These are phyloP conservation scores for Terrapene triunguis DNA, from an alignment of 2,113 vertebrate species.

Conservation along the genomic window DNA sequence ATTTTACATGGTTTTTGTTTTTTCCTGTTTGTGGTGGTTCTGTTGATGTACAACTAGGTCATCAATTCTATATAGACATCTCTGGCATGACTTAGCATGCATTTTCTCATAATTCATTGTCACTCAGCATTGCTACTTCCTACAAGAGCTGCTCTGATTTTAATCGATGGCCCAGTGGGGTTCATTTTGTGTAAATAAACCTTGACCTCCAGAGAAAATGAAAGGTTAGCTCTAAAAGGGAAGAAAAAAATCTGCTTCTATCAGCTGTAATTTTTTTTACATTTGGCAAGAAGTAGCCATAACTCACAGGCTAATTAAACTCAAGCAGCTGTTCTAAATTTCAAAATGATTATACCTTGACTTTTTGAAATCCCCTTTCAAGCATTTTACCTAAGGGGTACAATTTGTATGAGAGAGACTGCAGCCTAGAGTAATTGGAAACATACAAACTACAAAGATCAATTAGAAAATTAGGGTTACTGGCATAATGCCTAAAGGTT, in stretches of 20 bases:
- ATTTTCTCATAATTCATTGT: not conserved
- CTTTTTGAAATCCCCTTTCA: conserved; percentile 73
- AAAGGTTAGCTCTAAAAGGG: not conserved
- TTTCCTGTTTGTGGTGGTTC: not conserved
- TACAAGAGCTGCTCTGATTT: not conserved
- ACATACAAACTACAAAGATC: conserved; percentile 73
- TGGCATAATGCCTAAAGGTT: conserved; percentile 67
- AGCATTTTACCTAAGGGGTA: conserved; percentile 84
- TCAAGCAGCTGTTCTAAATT: conserved; percentile 85
- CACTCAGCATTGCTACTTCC: not conserved
- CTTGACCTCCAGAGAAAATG: not conserved
- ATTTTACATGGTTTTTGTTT: not conserved
- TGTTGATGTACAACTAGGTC: not conserved
- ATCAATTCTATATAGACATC: not conserved
- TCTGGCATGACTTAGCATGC: not conserved
- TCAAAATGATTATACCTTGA: conserved; percentile 86
- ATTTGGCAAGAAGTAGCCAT: conserved; percentile 81
- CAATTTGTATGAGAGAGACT: conserved; percentile 84
- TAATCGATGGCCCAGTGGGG: not conserved
- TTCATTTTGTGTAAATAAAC: not conserved
- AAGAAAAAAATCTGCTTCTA: not conserved
- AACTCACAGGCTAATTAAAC: conserved; percentile 79
- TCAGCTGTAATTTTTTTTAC: not conserved
- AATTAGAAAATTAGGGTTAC: conserved; percentile 64
- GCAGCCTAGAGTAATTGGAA: conserved; percentile 80